A percentile compares a stretch with the other conserved stretches of the same genome.
Conservation (phyloP, 2,888 invertebrate genomes). For the Leucania comma region DNA sequence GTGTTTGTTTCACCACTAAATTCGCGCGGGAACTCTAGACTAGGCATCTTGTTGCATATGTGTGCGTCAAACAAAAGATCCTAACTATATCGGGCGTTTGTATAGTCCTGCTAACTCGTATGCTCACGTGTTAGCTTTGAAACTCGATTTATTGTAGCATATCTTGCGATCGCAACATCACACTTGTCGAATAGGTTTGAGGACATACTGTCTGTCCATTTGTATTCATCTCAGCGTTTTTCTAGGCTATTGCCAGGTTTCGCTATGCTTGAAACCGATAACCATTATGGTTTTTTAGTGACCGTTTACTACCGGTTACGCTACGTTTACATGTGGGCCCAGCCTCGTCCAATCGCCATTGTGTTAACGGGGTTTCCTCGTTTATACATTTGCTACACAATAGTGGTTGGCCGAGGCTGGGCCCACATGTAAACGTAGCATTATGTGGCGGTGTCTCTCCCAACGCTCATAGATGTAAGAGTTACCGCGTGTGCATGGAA, state of each 20-base stretch:
- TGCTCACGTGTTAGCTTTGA: not conserved
- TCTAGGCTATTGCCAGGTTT: slow-evolving; percentile 19
- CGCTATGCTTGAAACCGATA: slow-evolving; percentile 18
- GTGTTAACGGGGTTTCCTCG: too few species aligned
- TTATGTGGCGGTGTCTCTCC: not conserved
- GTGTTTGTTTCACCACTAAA: slow-evolving; percentile 13
- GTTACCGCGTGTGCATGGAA: slow-evolving; percentile 43
- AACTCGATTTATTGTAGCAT: not conserved
- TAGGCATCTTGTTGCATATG: not conserved
- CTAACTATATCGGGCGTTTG: not conserved
- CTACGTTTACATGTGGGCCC: too few species aligned
- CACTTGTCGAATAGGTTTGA: not conserved
- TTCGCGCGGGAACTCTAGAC: slow-evolving; percentile 19
- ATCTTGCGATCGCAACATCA: not conserved
- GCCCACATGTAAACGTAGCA: too few species aligned
- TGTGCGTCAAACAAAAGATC: not conserved
- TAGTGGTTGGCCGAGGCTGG: too few species aligned
- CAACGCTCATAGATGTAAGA: slow-evolving; percentile 41
- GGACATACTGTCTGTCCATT: not conserved
- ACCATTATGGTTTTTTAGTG: too few species aligned
- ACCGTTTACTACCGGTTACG: too few species aligned
- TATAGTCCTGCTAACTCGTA: not conserved
- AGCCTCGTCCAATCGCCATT: too few species aligned
- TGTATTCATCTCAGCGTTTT: slow-evolving; percentile 22
- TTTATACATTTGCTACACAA: too few species aligned